Evolutionary conservation across 1,140 invertebrate species (phyloP), one percentile per base, ranked within the genome.

Genomic region (Microplitis mediator): DNA sequence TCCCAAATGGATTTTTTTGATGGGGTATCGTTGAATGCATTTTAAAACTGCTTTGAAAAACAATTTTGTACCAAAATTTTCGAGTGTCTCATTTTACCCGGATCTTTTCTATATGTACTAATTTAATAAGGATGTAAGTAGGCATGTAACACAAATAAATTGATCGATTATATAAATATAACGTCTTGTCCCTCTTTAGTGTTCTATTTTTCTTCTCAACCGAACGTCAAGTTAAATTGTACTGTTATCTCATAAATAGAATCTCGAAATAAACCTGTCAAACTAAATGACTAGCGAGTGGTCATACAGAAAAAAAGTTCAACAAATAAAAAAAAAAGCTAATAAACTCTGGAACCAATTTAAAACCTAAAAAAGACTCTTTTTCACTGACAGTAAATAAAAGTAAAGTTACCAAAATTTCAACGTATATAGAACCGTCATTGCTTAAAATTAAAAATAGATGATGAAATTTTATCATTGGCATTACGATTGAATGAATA

Each of bases 401-500:
- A 32, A 14, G 62, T 45, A 45, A 66, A 52, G 5, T 45, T 45
- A 45, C 11, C 11, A 45, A 45, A 45, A 45, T 45, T 45, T 45
- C 39, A 6, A 11, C 11, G 39, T 45, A 11, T 45, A 45, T 11
- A 5, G 5, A 45, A 45, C 2, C 39, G 39, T 45, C 39, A 45
- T 45, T 6, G 39, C 11, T 9, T 45, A 6, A 45, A 45, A 9
- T 45, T 45, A 45, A 45, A 58, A 16, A 58, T 23, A 58, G 14
- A 8, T 58, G 14, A 8, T 58, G 23, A 9, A 9, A 31, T 16
- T 58, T 69, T 68, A 69, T 69, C 67, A 35, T 34, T 60, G 39
- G 39, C 39, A 69, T 69, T 69, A 60, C 67, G 67, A 69, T 32
- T 56, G 54, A 69, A 62, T 71, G 69, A 54, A 63, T 64, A 23